A percentile compares a stretch with the other conserved stretches of the same genome.
Evolutionary conservation across 1,140 invertebrate species (phyloP).

Genomic region (Pemphigus obesinymphae): DNA sequence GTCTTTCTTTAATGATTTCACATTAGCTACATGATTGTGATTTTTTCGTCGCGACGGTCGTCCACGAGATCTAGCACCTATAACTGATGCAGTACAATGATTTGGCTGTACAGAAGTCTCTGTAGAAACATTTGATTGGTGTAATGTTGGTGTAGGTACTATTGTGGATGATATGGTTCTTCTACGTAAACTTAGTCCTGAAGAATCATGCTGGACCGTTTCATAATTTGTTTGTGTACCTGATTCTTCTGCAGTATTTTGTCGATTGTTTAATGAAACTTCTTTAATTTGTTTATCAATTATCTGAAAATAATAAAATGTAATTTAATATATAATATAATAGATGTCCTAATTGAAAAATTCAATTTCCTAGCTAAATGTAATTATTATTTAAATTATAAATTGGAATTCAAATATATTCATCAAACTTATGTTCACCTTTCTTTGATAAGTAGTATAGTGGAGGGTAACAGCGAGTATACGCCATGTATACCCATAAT

Average conservation of each 20-base stretch:
- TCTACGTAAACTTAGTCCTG: neutral
- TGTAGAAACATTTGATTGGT: neutral
- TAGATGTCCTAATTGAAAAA: no score
- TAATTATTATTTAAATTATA: no score
- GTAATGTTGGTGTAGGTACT: neutral
- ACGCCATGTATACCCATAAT: no score
- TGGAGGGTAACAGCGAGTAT: no score
- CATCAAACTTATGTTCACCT: no score
- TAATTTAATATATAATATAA: no score
- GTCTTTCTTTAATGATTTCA: neutral
- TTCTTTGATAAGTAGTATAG: no score
- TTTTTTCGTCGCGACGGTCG: neutral
- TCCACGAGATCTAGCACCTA: neutral
- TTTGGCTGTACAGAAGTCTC: neutral
- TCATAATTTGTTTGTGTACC: neutral
- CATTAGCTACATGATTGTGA: neutral
- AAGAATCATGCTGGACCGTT: neutral
- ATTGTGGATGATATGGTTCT: neutral
- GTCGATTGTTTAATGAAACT: neutral
- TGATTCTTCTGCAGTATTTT: neutral
- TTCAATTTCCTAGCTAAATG: no score
- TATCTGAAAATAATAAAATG: neutral
- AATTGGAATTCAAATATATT: no score
- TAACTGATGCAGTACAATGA: neutral
- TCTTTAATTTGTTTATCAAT: neutral